Evolutionary conservation across 2,888 invertebrate species (phyloP), one percentile per base, ranked within the genome.

Genomic region (Polymixis lichenea): DNA sequence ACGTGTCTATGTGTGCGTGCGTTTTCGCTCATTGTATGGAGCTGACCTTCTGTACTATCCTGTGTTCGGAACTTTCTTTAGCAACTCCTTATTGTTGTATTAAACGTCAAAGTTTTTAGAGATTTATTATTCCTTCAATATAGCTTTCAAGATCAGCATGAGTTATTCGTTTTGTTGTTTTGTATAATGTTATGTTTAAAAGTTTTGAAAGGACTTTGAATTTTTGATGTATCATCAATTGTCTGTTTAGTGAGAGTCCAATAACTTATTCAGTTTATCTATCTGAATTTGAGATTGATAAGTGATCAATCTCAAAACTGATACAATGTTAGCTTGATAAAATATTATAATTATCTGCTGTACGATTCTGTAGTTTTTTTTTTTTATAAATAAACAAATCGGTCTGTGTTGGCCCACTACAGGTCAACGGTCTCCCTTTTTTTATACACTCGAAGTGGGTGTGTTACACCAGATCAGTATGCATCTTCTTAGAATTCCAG

Each of bases 81-180:
- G 38, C 56, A 55, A 77, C 61, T 72, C 32, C 72, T 72, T 81
- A 77, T 77, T 83, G 77, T 80, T 75, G 77, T 86, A 83, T 80
- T 75, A 77, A 86, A 85, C 72, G 74, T 85, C 77, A 79, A 77
- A 85, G 73, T 85, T 84, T 78, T n/a, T 72, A 19, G 43, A 78
- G 86, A 83, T 86, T 72, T 78, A 85, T 83, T 82, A 85, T 83
- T 82, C 69, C 74, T 72, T 77, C 68, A 32, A 73, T 66, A 68
- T 70, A 67, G 61, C 46, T 64, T 68, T 71, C n/a, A 61, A 86
- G 60, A 73, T 75, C 19, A 64, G 17, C 72, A 56, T 82, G 67
- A 77, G 66, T 72, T 69, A 78, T 78, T 65, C 38, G 53, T 43
- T 67, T 82, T 75, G 49, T 67, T 74, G 49, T 74, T 53, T 61